A percentile compares a stretch with the other conserved stretches of the same genome.
Conservation (phyloP, 2,888 invertebrate species). For the Piscicola geometra region DNA sequence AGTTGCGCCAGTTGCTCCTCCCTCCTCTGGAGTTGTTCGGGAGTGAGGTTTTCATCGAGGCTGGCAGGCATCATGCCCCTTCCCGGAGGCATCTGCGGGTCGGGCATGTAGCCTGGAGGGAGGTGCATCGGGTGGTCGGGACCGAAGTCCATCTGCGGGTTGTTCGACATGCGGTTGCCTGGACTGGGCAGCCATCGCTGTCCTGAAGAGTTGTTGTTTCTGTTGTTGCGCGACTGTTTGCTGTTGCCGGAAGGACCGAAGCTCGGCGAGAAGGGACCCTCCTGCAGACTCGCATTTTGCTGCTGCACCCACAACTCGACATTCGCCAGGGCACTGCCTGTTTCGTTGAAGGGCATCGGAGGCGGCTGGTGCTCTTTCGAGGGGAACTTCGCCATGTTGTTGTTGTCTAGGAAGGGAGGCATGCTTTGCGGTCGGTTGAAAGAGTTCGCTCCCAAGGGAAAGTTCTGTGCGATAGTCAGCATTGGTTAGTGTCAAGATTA, state of each 20-base stretch:
- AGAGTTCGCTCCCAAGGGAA: conserved; percentile 42
- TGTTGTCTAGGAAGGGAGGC: conserved; percentile 31
- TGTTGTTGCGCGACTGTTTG: conserved; percentile 34
- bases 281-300: conserved; percentile 46
- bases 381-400: conserved; percentile 32
- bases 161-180: conserved; percentile 28
- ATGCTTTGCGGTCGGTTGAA: conserved; percentile 43
- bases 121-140: conserved; percentile 34
- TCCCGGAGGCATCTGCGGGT: conserved; percentile 22
- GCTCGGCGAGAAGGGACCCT: conserved; percentile 39
- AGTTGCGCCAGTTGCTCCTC: conserved; percentile 87
- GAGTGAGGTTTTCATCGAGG: conserved; percentile 78
- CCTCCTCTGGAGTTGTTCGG: conserved; percentile 86
- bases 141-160: conserved; percentile 26
- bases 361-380: conserved; percentile 42
- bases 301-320: conserved; percentile 54
- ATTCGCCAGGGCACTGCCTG: conserved; percentile 46
- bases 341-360: conserved; percentile 38
- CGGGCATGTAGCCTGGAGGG: conserved; percentile 33
- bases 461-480: not conserved
- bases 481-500: not conserved
- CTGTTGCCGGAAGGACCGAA: conserved; percentile 34
- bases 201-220: conserved; percentile 30
- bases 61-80: conserved; percentile 6
- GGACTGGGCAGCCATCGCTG: conserved; percentile 37